Base-by-base conservation (phyloP, 2,797 vertebrate genomes). In the Gorsachius magnificus region DNA sequence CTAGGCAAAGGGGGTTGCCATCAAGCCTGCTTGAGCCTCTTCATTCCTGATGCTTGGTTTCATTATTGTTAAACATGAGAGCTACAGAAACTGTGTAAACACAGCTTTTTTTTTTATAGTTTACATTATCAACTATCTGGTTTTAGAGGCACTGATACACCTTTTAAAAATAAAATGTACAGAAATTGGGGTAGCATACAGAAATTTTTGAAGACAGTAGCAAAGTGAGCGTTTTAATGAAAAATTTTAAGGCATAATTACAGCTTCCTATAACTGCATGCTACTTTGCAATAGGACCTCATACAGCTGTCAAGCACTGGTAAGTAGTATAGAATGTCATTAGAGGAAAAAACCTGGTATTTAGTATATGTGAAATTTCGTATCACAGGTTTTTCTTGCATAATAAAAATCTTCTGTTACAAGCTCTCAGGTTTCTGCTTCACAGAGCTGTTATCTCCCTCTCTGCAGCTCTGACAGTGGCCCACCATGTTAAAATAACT, bases 1-100 rank as follows among this genome's bases (percentile, higher is more conserved):
- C 13, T 53, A 5, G 16, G 15, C 0, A 0, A 51, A 16, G 4
- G 26, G 19, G 12, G 14, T 38, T 88, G 17, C 58, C 41, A 38
- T 66, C 35, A 65, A 35, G 16, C 35, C 24, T 90, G 19, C 4
- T 3, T 54, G 24, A 84, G 57, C 50, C 28, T 56, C 54, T 68
- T 82, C 3, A 5, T 78, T 48, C 17, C 54, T 79, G 31, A 16
- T 68, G 16, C 53, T 71, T 68, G 36, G 2, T 75, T 66, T 83
- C 1, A 0, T 56, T 87, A 31, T 54, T 84, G 54, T 70, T 85
- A 26, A 85, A 81, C 4, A 4, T 26, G 14, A 77, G 22, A n/a
- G 41, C 56, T 80, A 45, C 18, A 69, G 57, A 60, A 93, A 57
- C 22, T 53, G 21, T 74, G 86, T 8, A 70, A 68, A 61, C 14